Percentiles rank a stretch among this genome's conserved stretches.
Evolutionary conservation across 2,888 invertebrate genomes (phyloP).

Genomic region (Camptogramma bilineatum): DNA sequence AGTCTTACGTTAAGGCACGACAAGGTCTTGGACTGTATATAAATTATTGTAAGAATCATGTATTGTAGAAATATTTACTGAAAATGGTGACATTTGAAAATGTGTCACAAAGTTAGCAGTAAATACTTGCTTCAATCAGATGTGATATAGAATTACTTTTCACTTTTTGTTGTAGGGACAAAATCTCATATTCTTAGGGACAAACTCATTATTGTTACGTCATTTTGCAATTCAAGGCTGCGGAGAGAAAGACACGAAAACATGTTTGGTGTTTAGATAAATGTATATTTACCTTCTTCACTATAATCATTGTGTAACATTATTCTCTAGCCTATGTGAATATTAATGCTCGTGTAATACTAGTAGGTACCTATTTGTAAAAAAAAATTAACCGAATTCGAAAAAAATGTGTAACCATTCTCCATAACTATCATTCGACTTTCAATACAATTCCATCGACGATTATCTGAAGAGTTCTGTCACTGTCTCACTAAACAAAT

Average conservation of each 20-base stretch:
- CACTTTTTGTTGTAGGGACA: conserved; percentile 66
- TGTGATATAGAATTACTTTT: conserved; percentile 80
- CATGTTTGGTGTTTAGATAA: conserved; percentile 62
- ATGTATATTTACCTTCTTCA: conserved; percentile 30
- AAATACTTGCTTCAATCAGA: conserved; percentile 73
- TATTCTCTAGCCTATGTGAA: conserved; percentile 26
- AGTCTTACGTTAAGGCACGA: conserved; percentile 83
- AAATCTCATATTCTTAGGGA: conserved; percentile 73
- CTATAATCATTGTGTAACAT: conserved; percentile 66
- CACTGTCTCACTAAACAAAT: not conserved
- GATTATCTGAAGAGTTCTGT: not conserved
- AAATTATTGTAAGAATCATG: conserved; percentile 70
- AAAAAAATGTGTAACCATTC: conserved; percentile 8
- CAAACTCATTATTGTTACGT: conserved; percentile 50
- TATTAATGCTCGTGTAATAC: conserved; percentile 18
- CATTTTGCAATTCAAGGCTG: conserved; percentile 52
- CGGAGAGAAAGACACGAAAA: conserved; percentile 67
- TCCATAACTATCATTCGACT: not conserved
- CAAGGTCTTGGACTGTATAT: conserved; percentile 79
- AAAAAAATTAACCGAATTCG: conserved; percentile 11
- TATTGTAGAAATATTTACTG: conserved; percentile 74
- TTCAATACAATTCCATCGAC: conserved; percentile 1
- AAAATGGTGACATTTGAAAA: conserved; percentile 50
- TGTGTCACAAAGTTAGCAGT: conserved; percentile 58
- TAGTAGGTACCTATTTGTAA: conserved; percentile 15